phyloP scores from a whole-genome alignment of 2,113 vertebrate genomes.

The Myxocyprinus asiaticus region DNA sequence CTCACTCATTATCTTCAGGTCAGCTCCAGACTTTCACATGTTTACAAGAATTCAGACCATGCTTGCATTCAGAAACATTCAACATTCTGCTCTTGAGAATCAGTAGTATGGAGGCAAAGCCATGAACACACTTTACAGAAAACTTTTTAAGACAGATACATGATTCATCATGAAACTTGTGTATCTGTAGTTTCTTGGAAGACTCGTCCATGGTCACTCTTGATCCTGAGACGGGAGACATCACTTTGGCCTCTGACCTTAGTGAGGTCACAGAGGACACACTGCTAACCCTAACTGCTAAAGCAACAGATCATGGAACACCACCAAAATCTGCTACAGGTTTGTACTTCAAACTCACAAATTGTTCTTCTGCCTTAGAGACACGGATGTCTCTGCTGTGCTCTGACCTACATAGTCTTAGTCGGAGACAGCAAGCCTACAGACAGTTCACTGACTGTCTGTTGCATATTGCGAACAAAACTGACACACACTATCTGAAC shows the following conservation, averaged over 20 bases:
- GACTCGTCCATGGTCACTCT: slow-evolving; percentile 68
- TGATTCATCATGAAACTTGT: not conserved
- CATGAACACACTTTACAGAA: too few relatives aligned
- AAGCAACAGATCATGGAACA: slow-evolving; percentile 72
- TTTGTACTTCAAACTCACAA: slow-evolving; percentile 48
- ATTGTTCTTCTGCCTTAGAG: too few relatives aligned
- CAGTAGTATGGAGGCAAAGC: too few relatives aligned
- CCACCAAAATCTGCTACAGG: slow-evolving; percentile 71
- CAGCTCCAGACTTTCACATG: not conserved
- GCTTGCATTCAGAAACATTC: too few relatives aligned
- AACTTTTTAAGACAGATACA: not conserved
- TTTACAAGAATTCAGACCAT: too few relatives aligned
- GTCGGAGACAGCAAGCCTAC: too few relatives aligned
- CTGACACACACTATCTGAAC: too few relatives aligned
- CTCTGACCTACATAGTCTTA: too few relatives aligned
- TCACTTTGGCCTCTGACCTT: slow-evolving; percentile 69
- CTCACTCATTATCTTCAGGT: slow-evolving; percentile 71
- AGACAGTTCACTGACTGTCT: too few relatives aligned
- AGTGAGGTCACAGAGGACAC: slow-evolving; percentile 64
- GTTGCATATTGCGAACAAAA: too few relatives aligned
- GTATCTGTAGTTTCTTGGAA: slow-evolving; percentile 63
- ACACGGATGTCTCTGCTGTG: too few relatives aligned
- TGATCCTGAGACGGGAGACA: slow-evolving; percentile 68
- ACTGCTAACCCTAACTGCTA: slow-evolving; percentile 61
- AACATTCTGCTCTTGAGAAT: too few relatives aligned